Evolutionary conservation across 2,113 vertebrate species (phyloP), one percentile per base, ranked within the genome.

Genomic region (Varanus komodoensis): DNA sequence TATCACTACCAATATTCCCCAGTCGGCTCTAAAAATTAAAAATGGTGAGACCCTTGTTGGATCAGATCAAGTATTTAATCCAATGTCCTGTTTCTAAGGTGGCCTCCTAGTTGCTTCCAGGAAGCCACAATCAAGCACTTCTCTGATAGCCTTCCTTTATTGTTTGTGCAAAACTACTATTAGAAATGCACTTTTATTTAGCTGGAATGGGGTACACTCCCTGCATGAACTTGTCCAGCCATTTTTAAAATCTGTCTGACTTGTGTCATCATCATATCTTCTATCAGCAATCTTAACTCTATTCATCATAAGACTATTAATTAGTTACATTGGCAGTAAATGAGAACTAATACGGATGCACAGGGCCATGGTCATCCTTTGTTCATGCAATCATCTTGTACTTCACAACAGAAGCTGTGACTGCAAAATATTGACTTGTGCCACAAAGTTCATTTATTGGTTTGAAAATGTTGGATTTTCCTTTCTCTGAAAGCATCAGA

Each of bases 401-500:
- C 17, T 34, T 4, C 83, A 89, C 86, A 21, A 44, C 4, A 67
- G 15, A 67, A 92, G 85, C 89, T 3, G 85, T 27, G 90, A 4
- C n/a, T 84, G 21, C 19, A 90, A 12, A 34, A 34, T 38, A 79
- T 77, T 0, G 23, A 54, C 25, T 21, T 6, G 38, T 86, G 48
- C n/a, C 44, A 8, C 88, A 89, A 82, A 86, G 61, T 25, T 91
- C 11, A 11, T 8, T 52, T 90, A 50, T 38, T 84, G 80, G 8
- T 69, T 2, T 44, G 80, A 93, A 88, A 91, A 68, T n/a, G 4
- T 0, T 5, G 19, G 77, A 0, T 54, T 89, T 91, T 84, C 5
- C 89, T 8, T 34, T 90, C 82, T 90, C 64, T n/a, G 54, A 89
- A 89, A 44, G 82, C 11, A 84, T 25, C 92, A 44, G 1, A 83